Percentiles rank a stretch among this genome's conserved stretches.
phyloP scores from a whole-genome alignment of 1,140 invertebrate genomes.

The Phenacoccus solenopsis region DNA sequence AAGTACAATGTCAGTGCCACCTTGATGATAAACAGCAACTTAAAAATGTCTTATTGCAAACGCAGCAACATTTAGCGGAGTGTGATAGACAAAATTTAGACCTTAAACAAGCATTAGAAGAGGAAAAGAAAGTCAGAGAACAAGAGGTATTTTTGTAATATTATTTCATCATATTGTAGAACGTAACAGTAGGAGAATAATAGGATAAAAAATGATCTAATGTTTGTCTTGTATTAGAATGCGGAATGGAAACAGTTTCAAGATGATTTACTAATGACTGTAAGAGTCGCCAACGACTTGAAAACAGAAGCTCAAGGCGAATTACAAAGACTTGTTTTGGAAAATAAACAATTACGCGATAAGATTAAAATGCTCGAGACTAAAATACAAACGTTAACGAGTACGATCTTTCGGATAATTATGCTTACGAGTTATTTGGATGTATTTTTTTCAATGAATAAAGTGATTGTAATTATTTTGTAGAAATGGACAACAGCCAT shows the following conservation, averaged over 20 bases:
- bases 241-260: conserved; percentile 90
- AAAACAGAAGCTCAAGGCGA: conserved; percentile 76
- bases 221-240: conserved; percentile 33
- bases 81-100: conserved; percentile 39
- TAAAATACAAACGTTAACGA: background rate
- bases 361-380: conserved; percentile 54
- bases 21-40: conserved; percentile 62
- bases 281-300: conserved; percentile 88
- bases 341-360: conserved; percentile 70
- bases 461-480: background rate
- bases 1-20: conserved; percentile 55
- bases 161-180: background rate
- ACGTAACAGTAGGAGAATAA: no score
- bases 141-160: conserved; percentile 36
- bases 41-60: conserved; percentile 48
- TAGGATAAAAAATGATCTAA: no score
- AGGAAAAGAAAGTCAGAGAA: conserved; percentile 43
- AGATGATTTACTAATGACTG: conserved; percentile 79
- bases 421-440: background rate
- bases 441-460: no score
- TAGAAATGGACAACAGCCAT: background rate
- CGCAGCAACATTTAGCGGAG: conserved; percentile 51
- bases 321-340: conserved; percentile 62
- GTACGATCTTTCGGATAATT: background rate
- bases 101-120: conserved; percentile 42